Percentiles rank a stretch among this genome's conserved stretches.
phyloP scores from a whole-genome alignment of 2,797 vertebrate species.

The Smutsia gigantea region DNA sequence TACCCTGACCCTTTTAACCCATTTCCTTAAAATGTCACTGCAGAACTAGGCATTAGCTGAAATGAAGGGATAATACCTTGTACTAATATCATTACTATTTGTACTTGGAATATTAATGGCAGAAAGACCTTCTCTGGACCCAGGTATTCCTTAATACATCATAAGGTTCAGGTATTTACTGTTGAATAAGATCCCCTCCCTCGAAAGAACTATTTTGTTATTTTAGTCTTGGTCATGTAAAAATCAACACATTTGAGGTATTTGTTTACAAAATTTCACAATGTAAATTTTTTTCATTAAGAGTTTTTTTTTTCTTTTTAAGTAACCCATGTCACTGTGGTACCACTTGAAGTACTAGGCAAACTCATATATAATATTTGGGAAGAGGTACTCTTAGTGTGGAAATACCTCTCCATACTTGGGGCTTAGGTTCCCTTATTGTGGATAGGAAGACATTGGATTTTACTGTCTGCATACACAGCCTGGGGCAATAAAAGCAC shows the following conservation, averaged over 20 bases:
- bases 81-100: neutral
- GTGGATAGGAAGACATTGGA: neutral
- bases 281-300: neutral
- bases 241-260: neutral
- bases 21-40: neutral
- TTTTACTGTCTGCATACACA: neutral
- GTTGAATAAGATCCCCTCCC: neutral
- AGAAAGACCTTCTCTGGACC: neutral
- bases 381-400: slow-evolving; percentile 26
- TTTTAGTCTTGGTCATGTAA: slow-evolving; percentile 30
- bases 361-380: neutral
- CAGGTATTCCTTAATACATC: slow-evolving; percentile 16
- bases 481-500: neutral
- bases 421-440: neutral
- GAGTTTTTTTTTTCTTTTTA: neutral
- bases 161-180: neutral
- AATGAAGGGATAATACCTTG: slow-evolving; percentile 3
- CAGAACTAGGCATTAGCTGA: neutral
- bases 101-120: neutral
- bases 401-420: slow-evolving; percentile 10
- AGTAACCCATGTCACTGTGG: slow-evolving; percentile 12
- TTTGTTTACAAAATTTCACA: slow-evolving; percentile 3
- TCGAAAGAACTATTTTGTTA: neutral
- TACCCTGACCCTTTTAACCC: neutral
- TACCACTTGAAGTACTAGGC: neutral